Evolutionary conservation across 2,113 vertebrate genomes (phyloP), one percentile per base, ranked within the genome.

Genomic region (Lycocorax pyrrhopterus): DNA sequence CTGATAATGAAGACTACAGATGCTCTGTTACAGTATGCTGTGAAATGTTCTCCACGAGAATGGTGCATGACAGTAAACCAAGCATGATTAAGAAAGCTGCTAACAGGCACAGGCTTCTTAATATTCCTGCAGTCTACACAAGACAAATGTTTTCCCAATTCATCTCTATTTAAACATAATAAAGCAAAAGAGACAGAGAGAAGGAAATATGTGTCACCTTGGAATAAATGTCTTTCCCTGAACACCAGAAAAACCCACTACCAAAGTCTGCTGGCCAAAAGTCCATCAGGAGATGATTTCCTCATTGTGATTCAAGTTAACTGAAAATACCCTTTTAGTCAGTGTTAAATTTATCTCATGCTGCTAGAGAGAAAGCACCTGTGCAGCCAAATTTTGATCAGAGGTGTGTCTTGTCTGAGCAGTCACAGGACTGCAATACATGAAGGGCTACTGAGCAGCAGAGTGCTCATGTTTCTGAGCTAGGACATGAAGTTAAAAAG

Each of bases 61-160:
- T 37, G 29, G n/a, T 74, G 51, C 37, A 12, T 68, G 75, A 85
- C 39, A 59, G 67, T 33, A 88, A 92, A 59, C 47, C 72, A 86
- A 64, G 26, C 37, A 16, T 29, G 44, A 66, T 74, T 79, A 73
- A 93, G 81, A 43, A 77, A 87, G n/a, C 53, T 80, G 53, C 59
- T 69, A 72, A 77, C 30, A 86, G 59, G n/a, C 51, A 69, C 30
- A 85, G 23, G 17, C 62, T 93, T 51, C 63, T 89, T 90, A 88
- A 77, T 74, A 94, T 94, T 93, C 72, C 35, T 78, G 33, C 19
- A 55, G 72, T 74, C 63, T 84, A 32, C 37, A 62, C 11, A 89
- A 93, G 84, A 84, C 27, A 95, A 93, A 96, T 80, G 46, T 90
- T 96, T 95, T 80, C 78, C 63, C 63, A 83, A 67, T 87, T 93